Percentiles rank a stretch among this genome's conserved stretches.
Conservation (phyloP, 2,113 vertebrate species). For the Strix uralensis region DNA sequence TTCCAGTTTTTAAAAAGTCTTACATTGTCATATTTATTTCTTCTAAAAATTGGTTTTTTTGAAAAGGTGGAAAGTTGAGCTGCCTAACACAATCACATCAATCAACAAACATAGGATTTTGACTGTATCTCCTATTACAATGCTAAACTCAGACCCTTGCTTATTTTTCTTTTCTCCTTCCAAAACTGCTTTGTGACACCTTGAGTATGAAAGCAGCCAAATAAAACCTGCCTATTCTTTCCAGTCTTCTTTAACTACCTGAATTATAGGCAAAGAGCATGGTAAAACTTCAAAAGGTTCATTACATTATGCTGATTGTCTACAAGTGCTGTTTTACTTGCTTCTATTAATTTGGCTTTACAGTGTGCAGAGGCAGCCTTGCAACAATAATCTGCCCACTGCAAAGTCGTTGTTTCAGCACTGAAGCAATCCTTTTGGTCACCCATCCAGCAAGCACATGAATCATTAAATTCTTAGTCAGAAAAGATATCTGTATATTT, state of each 20-base stretch:
- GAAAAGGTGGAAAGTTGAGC: slow-evolving; percentile 1
- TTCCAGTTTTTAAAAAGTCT: not conserved
- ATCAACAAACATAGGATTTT: not conserved
- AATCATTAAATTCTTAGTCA: not conserved
- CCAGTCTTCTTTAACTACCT: not conserved
- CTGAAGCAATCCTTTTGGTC: not conserved
- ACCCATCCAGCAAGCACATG: not conserved
- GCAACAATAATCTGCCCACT: not conserved
- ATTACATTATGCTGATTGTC: not conserved
- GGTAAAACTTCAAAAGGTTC: not conserved
- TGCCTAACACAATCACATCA: not conserved
- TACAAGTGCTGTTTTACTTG: not conserved
- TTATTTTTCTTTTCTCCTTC: not conserved
- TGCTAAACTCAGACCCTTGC: not conserved
- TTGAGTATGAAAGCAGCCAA: not conserved
- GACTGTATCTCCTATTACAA: not conserved
- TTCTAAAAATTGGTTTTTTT: not conserved
- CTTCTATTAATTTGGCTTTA: not conserved
- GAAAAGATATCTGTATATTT: not conserved
- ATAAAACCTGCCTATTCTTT: not conserved
- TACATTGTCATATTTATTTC: not conserved
- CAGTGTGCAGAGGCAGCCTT: not conserved
- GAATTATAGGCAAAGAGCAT: not conserved
- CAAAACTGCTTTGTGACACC: not conserved
- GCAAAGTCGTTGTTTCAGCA: not conserved